These are phyloP conservation scores for Heliconius hermathena DNA, from an alignment of 1,140 invertebrate species.

Conservation along the genomic window DNA sequence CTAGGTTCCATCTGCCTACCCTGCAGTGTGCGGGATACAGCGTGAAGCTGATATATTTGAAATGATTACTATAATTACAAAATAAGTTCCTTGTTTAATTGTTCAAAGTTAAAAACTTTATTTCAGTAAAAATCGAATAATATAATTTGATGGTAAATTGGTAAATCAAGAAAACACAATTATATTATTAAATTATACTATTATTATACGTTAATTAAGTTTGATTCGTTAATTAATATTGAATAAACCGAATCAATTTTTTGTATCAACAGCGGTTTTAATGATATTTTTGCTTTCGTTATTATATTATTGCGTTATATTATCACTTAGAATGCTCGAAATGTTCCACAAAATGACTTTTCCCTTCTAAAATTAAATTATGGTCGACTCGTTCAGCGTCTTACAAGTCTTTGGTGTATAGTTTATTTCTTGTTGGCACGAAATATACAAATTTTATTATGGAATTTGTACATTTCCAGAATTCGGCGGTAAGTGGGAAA, in stretches of 20 bases:
- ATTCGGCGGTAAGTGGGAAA: background rate
- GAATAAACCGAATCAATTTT: background rate
- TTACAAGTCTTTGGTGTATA: background rate
- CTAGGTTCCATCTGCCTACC: too few relatives aligned
- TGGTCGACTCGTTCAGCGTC: background rate
- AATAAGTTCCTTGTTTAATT: too few relatives aligned
- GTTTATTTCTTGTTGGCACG: background rate
- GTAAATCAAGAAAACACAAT: background rate
- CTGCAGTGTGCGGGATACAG: too few relatives aligned
- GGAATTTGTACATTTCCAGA: too few relatives aligned
- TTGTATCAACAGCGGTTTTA: background rate
- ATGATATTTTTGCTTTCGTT: conserved; percentile 7
- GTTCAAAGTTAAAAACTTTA: background rate
- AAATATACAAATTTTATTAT: conserved; percentile 9
- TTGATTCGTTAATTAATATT: background rate
- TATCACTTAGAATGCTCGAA: background rate
- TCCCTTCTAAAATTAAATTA: conserved; percentile 10
- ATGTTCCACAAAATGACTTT: conserved; percentile 2
- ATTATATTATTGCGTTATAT: background rate
- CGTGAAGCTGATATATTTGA: too few relatives aligned
- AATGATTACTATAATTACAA: too few relatives aligned
- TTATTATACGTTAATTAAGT: background rate
- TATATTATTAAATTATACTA: background rate
- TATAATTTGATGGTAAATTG: background rate
- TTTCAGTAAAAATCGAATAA: background rate